Conservation (phyloP, 2,113 vertebrate genomes). For the Petrocephalus microphthalmus region DNA sequence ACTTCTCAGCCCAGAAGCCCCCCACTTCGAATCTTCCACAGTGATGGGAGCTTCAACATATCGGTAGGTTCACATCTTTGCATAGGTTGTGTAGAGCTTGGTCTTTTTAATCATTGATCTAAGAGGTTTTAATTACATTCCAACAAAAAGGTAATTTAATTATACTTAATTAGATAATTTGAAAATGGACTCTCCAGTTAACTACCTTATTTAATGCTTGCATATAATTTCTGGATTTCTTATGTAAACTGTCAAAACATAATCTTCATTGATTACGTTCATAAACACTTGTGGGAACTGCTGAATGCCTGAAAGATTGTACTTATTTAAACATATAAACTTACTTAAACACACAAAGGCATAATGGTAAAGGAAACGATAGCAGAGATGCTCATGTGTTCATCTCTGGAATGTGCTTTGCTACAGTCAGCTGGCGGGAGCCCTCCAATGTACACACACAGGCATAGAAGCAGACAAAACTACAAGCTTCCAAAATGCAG, state of each 20-base stretch:
- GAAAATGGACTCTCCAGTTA: constrained; percentile 2
- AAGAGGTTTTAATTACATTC: neutral
- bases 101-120: neutral
- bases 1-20: neutral
- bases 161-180: constrained; percentile 3
- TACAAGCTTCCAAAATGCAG: neutral
- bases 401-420: neutral
- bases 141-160: neutral
- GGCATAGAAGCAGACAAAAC: neutral
- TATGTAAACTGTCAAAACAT: neutral
- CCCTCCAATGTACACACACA: neutral
- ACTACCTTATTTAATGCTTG: neutral
- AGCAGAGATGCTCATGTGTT: neutral
- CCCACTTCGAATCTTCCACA: neutral
- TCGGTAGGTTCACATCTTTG: neutral
- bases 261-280: neutral
- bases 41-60: neutral
- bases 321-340: neutral
- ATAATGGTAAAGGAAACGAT: neutral
- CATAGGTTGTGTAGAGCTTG: neutral
- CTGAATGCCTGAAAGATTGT: neutral
- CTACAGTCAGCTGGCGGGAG: neutral
- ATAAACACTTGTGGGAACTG: neutral
- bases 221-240: neutral
- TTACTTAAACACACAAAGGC: neutral